These are phyloP conservation scores for Ctena decussata DNA, from an alignment of 2,888 invertebrate genomes.

Conservation along the genomic window DNA sequence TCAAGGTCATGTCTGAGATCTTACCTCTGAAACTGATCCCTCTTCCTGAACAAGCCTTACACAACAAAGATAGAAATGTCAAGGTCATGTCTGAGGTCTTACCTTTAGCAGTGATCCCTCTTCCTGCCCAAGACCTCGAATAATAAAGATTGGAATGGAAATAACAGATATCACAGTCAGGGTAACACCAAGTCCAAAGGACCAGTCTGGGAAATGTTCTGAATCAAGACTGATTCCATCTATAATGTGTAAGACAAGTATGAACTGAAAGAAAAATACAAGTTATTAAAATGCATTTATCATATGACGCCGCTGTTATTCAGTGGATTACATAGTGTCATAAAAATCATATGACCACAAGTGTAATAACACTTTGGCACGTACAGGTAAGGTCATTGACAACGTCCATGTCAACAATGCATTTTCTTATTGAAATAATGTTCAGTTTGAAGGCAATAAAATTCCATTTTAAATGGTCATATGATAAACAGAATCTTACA, in stretches of 20 bases:
- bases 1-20: neutral
- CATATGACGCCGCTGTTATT: too few relatives aligned
- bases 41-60: conserved; percentile 59
- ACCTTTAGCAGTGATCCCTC: conserved; percentile 15
- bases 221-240: conserved; percentile 85
- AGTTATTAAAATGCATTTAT: too few relatives aligned
- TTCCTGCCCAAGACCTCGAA: conserved; percentile 58
- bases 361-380: too few relatives aligned
- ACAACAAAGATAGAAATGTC: conserved; percentile 21
- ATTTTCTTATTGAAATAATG: too few relatives aligned
- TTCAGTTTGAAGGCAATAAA: too few relatives aligned
- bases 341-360: too few relatives aligned
- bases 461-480: too few relatives aligned
- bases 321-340: too few relatives aligned
- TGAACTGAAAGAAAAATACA: conserved; percentile 70
- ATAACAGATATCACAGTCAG: conserved; percentile 86
- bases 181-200: conserved; percentile 91
- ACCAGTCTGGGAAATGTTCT: conserved; percentile 91
- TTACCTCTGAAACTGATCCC: neutral
- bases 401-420: too few relatives aligned
- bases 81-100: neutral
- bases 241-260: conserved; percentile 90
- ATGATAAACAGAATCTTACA: too few relatives aligned
- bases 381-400: too few relatives aligned
- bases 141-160: conserved; percentile 73